A percentile compares a stretch with the other conserved stretches of the same genome.
Evolutionary conservation across 2,113 vertebrate species (phyloP).

Genomic region (Pedionomus torquatus): DNA sequence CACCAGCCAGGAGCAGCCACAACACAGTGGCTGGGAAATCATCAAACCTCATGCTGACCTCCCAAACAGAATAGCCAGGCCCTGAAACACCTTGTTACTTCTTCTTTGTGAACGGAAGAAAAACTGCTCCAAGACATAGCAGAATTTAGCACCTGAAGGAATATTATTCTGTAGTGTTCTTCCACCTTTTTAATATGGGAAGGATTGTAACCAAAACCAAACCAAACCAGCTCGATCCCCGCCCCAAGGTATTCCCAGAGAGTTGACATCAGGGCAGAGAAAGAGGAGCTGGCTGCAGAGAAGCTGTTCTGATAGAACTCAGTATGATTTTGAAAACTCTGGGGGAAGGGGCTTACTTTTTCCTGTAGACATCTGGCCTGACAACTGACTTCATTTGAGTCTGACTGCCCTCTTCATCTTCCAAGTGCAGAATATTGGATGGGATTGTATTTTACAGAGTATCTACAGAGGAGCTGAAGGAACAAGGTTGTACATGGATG

Average conservation of each 20-base stretch:
- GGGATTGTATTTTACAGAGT: neutral
- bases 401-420: neutral
- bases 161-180: neutral
- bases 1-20: neutral
- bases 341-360: neutral
- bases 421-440: neutral
- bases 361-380: neutral
- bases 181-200: neutral
- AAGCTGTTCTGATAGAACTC: neutral
- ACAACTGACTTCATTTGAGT: neutral
- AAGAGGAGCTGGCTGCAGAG: neutral
- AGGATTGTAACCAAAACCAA: neutral
- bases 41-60: fast-evolving
- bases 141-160: neutral
- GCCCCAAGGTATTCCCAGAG: neutral
- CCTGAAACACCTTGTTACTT: neutral
- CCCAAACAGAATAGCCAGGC: neutral
- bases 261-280: neutral
- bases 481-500: neutral
- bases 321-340: neutral
- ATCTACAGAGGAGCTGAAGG: neutral
- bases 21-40: neutral
- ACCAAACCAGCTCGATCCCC: fast-evolving
- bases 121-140: neutral
- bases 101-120: neutral